Percentiles rank a stretch among this genome's conserved stretches.
These are phyloP conservation scores for Drosophila truncata DNA, from an alignment of 1,140 invertebrate genomes.

Conservation along the genomic window DNA sequence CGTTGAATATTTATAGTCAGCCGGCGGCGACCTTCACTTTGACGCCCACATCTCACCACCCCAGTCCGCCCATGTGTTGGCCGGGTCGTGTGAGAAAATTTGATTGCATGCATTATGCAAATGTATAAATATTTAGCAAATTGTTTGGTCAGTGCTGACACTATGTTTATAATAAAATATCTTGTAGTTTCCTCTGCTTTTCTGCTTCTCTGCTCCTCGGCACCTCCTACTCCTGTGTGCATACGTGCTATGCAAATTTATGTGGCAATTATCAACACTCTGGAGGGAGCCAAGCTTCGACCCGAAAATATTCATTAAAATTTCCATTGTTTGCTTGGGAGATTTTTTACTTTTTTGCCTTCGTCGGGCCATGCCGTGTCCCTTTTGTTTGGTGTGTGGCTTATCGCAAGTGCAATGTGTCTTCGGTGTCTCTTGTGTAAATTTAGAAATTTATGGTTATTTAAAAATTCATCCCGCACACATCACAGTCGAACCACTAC, in stretches of 20 bases:
- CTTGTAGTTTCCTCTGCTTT: conserved; percentile 30
- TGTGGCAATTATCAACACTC: conserved; percentile 81
- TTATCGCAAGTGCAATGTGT: conserved; percentile 80
- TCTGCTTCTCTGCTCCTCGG: conserved; percentile 8
- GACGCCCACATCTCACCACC: conserved; percentile 8
- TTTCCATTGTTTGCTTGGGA: conserved; percentile 72
- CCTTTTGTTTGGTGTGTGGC: conserved; percentile 58
- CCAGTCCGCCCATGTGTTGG: neutral
- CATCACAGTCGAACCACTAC: neutral
- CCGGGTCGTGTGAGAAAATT: conserved; percentile 48
- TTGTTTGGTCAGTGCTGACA: conserved; percentile 59
- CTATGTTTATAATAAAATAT: conserved; percentile 43
- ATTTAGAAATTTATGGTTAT: conserved; percentile 84
- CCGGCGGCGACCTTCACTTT: conserved; percentile 55
- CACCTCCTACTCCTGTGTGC: conserved; percentile 1
- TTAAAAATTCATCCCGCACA: conserved; percentile 72
- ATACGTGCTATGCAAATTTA: conserved; percentile 59
- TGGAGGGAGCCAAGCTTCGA: conserved; percentile 51
- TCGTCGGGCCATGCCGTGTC: conserved; percentile 12
- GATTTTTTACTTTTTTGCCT: conserved; percentile 54
- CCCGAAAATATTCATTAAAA: conserved; percentile 80
- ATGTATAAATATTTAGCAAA: conserved; percentile 72
- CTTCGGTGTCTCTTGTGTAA: conserved; percentile 79
- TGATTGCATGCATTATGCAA: conserved; percentile 77
- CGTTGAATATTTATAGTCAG: conserved; percentile 65